Base-by-base conservation (phyloP, 2,113 vertebrate genomes). In the Caretta caretta region DNA sequence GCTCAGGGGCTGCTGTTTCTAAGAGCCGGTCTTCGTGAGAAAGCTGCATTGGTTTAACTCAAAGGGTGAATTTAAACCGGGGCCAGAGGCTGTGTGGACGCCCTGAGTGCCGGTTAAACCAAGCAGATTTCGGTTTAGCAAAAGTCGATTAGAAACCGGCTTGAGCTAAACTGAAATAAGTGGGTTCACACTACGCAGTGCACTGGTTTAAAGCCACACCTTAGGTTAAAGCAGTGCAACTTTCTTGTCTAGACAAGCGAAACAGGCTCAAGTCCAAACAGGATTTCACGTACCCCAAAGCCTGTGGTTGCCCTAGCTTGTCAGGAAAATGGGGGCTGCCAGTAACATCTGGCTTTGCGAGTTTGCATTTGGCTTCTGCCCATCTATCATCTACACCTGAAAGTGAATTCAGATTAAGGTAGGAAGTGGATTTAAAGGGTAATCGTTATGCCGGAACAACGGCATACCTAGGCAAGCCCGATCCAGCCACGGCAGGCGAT, bases 401-500 rank as follows among this genome's bases (percentile, higher is more conserved):
- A 22, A 10, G n/a, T 72, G 22, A 72, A 22, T 72, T 38, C 65
- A 5, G 65, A 38, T 72, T 22, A 72, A 72, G 35, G 65, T 3
- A 72, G 65, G 65, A 10, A 22, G 65, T 72, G n/a, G 31, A 72
- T 69, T 31, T 35, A 14, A 65, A 62, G 29, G 11, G 29, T 29
- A 35, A 31, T n/a, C 7, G 7, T 14, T 19, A 69, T 9, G 17
- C 62, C 5, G n/a, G 65, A 38, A 17, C 19, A 22, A 38, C 4
- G 10, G 19, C 8, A 4, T 4, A 8, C 13, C 13, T 35, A 65
- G 59, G 31, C 6, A 17, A 65, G 62, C 65, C 9, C 9, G 17
- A 72, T 19, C 19, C 9, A 22, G 65, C 16, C 1, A 20, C 2
- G 1, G 19, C 65, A 19, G n/a, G 35, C 16, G 2, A 20, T 10